Conservation (phyloP, 2,113 vertebrate genomes). For the Bambusicola thoracicus region DNA sequence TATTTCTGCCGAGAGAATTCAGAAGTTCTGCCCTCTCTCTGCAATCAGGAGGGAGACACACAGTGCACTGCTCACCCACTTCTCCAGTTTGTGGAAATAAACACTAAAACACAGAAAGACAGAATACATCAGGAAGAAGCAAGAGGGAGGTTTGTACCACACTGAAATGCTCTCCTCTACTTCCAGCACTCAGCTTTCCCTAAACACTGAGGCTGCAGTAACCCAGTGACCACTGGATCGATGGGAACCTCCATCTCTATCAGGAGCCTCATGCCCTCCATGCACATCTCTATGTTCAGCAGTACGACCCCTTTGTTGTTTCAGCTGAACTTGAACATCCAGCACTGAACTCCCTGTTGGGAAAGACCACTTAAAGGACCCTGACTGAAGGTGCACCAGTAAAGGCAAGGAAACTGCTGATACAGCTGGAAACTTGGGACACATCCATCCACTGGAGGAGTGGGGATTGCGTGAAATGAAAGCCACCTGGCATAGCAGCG, state of each 20-base stretch:
- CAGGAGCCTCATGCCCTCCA: not conserved
- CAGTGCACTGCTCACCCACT: not conserved
- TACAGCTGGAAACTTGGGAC: not conserved
- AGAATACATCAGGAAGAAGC: not conserved
- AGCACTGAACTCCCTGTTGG: not conserved
- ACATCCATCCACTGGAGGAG: not conserved
- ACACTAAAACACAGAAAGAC: not conserved
- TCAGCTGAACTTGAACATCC: not conserved
- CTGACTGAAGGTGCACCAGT: not conserved
- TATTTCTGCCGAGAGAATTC: not conserved
- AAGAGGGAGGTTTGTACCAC: not conserved
- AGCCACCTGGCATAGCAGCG: not conserved
- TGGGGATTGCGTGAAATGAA: not conserved
- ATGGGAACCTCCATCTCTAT: not conserved
- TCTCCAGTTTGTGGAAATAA: accelerated
- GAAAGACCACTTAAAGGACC: not conserved
- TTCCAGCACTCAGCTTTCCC: not conserved
- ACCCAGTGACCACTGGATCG: not conserved
- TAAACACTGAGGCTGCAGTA: not conserved
- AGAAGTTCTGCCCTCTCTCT: not conserved
- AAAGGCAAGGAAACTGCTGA: not conserved
- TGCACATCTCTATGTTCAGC: not conserved
- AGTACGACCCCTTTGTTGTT: not conserved
- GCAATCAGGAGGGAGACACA: not conserved
- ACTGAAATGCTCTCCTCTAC: not conserved